Percentiles rank a stretch among this genome's conserved stretches.
Evolutionary conservation across 2,888 invertebrate species (phyloP).

Genomic region (Drosophila nigricruria): DNA sequence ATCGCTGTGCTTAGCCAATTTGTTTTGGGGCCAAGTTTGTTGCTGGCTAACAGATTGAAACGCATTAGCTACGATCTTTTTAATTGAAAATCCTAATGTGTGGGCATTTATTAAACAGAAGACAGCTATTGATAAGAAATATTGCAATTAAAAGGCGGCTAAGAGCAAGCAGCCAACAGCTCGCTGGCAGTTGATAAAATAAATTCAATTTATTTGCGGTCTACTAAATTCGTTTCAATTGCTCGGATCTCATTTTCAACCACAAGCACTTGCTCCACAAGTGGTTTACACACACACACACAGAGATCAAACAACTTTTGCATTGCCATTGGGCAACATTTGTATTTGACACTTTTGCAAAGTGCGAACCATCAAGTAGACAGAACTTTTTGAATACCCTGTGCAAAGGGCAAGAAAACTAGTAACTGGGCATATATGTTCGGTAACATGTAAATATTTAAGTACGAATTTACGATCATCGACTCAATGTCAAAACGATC

Average conservation of each 20-base stretch:
- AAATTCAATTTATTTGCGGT: constrained; percentile 31
- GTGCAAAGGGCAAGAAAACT: not conserved
- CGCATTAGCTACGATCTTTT: constrained; percentile 17
- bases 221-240: constrained; percentile 9
- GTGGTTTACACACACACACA: constrained; percentile 12
- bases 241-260: constrained; percentile 1
- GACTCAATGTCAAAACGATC: too few relatives aligned
- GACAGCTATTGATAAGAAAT: constrained; percentile 23
- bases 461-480: too few relatives aligned
- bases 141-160: constrained; percentile 5
- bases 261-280: constrained; percentile 16
- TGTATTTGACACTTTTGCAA: constrained; percentile 19
- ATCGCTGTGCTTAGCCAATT: constrained; percentile 44
- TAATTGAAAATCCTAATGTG: constrained; percentile 41
- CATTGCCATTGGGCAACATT: constrained; percentile 18
- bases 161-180: not conserved
- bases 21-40: constrained; percentile 55
- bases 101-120: constrained; percentile 15
- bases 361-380: constrained; percentile 7
- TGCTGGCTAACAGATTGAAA: constrained; percentile 37
- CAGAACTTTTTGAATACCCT: constrained; percentile 15
- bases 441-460: not conserved
- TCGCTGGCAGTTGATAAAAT: constrained; percentile 11
- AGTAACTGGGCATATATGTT: not conserved
- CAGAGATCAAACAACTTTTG: constrained; percentile 8